Conservation (phyloP, 2,888 invertebrate species). For the Labia minor region DNA sequence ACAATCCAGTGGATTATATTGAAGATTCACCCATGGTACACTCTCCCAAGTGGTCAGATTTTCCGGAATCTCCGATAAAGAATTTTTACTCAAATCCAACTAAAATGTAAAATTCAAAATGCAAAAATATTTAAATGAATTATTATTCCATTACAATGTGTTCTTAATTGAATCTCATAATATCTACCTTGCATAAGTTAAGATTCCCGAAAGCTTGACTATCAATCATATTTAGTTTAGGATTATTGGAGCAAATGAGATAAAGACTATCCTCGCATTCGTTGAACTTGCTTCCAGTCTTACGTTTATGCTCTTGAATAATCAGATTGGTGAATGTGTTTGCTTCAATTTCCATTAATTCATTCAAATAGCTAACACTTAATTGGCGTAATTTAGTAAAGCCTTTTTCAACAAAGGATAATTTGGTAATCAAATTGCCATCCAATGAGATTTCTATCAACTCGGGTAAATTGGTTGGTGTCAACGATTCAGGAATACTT, state of each 20-base stretch:
- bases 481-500: slow-evolving; percentile 29
- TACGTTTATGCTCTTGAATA: neutral
- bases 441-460: slow-evolving; percentile 28
- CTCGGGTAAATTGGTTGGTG: neutral
- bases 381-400: slow-evolving; percentile 31
- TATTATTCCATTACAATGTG: neutral
- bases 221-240: neutral
- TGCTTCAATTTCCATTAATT: neutral
- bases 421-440: slow-evolving; percentile 33
- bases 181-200: neutral
- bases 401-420: slow-evolving; percentile 37
- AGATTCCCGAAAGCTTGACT: neutral
- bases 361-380: neutral
- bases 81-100: slow-evolving; percentile 49
- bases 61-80: slow-evolving; percentile 36
- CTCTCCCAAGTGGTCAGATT: slow-evolving; percentile 19
- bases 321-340: neutral
- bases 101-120: no score
- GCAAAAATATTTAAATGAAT: no score
- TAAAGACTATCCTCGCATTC: neutral
- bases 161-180: neutral
- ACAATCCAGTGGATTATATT: slow-evolving; percentile 53
- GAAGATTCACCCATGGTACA: slow-evolving; percentile 39
- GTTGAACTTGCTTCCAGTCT: neutral
- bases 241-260: neutral